phyloP scores from a whole-genome alignment of 2,888 invertebrate species.

The Meteorus colon region DNA sequence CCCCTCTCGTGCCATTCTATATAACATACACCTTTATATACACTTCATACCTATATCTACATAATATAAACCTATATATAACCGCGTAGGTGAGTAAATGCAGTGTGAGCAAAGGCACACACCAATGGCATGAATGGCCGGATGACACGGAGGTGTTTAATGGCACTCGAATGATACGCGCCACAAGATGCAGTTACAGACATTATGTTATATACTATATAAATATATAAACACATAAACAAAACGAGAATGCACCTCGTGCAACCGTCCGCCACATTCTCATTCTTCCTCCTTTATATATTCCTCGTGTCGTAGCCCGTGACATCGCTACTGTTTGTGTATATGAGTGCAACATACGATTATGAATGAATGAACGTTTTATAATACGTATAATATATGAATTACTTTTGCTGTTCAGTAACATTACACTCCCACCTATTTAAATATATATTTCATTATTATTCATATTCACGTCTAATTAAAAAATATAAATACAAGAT shows the following conservation, averaged over 20 bases:
- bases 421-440: neutral
- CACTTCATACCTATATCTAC: neutral
- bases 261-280: constrained; percentile 34
- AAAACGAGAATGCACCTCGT: constrained; percentile 27
- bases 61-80: constrained; percentile 39
- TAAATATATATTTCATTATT: too few species aligned
- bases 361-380: constrained; percentile 29
- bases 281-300: neutral
- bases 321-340: constrained; percentile 47
- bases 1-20: constrained; percentile 44
- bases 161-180: constrained; percentile 37
- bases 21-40: constrained; percentile 4
- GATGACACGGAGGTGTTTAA: constrained; percentile 52
- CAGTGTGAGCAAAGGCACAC: constrained; percentile 27
- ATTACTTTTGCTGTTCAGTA: neutral
- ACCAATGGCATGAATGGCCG: constrained; percentile 42
- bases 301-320: constrained; percentile 36
- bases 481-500: too few species aligned
- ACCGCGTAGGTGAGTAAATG: constrained; percentile 48
- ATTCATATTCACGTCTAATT: too few species aligned
- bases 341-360: constrained; percentile 36
- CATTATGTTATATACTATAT: constrained; percentile 15
- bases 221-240: neutral
- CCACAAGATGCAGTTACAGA: constrained; percentile 21
- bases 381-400: too few species aligned